Percentiles rank a stretch among this genome's conserved stretches.
Evolutionary conservation across 2,113 vertebrate genomes (phyloP).

Genomic region (Rhinoderma darwinii): DNA sequence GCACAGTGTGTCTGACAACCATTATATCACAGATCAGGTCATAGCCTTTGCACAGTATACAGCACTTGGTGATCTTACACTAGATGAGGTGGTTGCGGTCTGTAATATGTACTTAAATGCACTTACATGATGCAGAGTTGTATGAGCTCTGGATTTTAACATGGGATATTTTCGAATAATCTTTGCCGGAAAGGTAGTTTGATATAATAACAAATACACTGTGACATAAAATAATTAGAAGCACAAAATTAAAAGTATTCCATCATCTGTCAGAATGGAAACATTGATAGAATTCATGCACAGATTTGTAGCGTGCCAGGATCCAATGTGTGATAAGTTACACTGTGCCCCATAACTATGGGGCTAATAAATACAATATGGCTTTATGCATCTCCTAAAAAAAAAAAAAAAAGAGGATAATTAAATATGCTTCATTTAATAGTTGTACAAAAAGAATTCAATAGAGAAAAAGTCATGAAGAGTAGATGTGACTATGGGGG

Average conservation of each 20-base stretch:
- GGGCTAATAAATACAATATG: slow-evolving; percentile 35
- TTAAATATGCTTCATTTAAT: slow-evolving; percentile 25
- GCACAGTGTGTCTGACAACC: not conserved
- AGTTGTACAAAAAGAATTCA: not conserved
- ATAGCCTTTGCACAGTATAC: not conserved
- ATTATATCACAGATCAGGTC: not conserved
- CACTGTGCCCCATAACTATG: not conserved
- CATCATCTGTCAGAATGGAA: not conserved
- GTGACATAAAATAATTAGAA: not conserved
- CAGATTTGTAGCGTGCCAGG: not conserved
- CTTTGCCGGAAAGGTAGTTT: not conserved
- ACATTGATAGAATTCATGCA: slow-evolving; percentile 7
- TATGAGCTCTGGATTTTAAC: not conserved
- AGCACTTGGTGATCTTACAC: not conserved
- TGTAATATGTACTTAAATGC: not conserved
- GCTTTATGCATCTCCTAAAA: slow-evolving; percentile 25
- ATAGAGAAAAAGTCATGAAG: not conserved
- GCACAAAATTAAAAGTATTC: not conserved
- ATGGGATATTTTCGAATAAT: not conserved
- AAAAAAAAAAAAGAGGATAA: no score
- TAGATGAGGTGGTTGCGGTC: not conserved
- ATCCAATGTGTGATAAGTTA: not conserved
- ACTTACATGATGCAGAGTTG: not conserved
- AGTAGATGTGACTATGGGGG: not conserved
- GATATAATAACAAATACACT: not conserved